These are phyloP conservation scores for Monoplex corrugatus DNA, from an alignment of 2,888 invertebrate genomes.

Conservation along the genomic window DNA sequence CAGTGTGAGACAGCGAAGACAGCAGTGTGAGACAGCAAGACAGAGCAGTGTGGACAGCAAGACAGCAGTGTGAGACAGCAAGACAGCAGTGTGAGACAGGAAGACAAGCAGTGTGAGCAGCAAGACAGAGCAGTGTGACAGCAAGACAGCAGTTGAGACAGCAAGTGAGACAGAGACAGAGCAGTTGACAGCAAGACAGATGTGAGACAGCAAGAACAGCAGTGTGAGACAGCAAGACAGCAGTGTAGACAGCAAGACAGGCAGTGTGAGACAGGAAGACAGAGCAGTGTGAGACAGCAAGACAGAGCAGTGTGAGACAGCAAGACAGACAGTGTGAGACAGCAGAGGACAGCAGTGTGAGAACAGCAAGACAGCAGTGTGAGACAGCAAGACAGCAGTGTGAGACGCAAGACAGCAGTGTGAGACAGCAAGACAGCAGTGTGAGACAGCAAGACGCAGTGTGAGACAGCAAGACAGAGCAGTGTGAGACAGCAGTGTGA, in stretches of 20 bases:
- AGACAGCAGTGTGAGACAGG: not conserved
- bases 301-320: not conserved
- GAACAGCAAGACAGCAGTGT: not conserved
- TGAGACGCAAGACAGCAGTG: not conserved
- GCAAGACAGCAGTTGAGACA: conserved; percentile 32
- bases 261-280: not conserved
- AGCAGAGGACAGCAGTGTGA: not conserved
- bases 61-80: not conserved
- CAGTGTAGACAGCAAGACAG: not conserved
- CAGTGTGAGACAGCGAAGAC: conserved; percentile 6
- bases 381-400: not conserved
- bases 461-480: not conserved
- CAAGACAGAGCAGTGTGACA: not conserved
- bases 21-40: conserved; percentile 19
- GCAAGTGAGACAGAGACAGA: not conserved
- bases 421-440: not conserved
- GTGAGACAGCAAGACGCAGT: not conserved
- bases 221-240: conserved; percentile 30
- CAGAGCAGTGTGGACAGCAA: not conserved
- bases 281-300: not conserved
- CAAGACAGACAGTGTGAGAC: not conserved
- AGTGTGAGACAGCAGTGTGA: no score
- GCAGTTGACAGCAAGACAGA: not conserved
- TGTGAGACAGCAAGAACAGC: conserved; percentile 18
- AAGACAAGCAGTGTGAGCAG: not conserved